Evolutionary conservation across 2,797 vertebrate genomes (phyloP).

Genomic region (Rhinatrema bivittatum): DNA sequence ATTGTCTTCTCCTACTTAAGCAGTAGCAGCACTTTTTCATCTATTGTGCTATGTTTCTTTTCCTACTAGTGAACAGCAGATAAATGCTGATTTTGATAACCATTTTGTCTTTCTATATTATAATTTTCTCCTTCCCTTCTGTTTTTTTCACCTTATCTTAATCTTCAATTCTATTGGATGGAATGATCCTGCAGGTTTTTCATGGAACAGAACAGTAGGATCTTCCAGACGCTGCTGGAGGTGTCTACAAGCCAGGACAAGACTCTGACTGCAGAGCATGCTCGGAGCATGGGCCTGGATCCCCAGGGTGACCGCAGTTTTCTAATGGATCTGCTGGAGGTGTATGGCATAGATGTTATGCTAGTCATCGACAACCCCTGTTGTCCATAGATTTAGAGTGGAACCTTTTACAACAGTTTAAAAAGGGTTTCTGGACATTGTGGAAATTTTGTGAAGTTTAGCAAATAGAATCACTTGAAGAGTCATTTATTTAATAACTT

Average conservation of each 20-base stretch:
- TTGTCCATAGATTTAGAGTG: constrained; percentile 46
- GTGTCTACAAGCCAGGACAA: constrained; percentile 84
- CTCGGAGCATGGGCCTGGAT: constrained; percentile 93
- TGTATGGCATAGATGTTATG: constrained; percentile 88
- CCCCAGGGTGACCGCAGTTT: constrained; percentile 87
- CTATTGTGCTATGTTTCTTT: no score
- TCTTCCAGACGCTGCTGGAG: constrained; percentile 91
- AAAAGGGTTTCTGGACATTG: no score
- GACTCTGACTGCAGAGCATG: constrained; percentile 84
- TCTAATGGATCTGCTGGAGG: constrained; percentile 88
- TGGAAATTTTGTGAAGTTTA: no score
- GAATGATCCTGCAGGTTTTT: constrained; percentile 83
- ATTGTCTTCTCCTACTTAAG: no score
- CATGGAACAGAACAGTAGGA: constrained; percentile 95
- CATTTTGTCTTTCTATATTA: no score
- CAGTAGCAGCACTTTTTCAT: no score
- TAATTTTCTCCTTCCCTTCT: neutral
- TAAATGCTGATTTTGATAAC: no score
- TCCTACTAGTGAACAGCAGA: no score
- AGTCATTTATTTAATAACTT: no score
- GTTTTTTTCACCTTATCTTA: neutral
- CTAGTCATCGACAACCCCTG: constrained; percentile 95
- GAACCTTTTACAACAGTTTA: no score
- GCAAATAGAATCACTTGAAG: no score
- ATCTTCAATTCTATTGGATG: no score